These are phyloP conservation scores for Epinotia demarniana DNA, from an alignment of 2,888 invertebrate genomes.

Conservation along the genomic window DNA sequence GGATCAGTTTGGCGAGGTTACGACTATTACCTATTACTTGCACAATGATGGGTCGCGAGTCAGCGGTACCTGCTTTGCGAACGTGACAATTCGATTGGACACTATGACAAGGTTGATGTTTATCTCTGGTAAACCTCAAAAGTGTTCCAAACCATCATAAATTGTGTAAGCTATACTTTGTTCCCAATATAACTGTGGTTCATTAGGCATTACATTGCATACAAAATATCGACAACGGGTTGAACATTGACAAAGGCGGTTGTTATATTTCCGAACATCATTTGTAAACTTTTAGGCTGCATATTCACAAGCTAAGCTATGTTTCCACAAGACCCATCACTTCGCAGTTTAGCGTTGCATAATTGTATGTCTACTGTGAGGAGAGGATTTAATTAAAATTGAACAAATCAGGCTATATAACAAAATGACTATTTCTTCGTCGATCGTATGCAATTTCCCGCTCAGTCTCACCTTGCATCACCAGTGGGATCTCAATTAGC, in stretches of 20 bases:
- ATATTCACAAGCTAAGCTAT: background rate
- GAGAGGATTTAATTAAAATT: background rate
- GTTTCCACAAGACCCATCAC: no score
- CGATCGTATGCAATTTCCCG: background rate
- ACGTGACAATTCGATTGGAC: no score
- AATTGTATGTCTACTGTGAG: background rate
- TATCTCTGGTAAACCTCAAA: no score
- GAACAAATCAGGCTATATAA: background rate
- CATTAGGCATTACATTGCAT: slow-evolving; percentile 1
- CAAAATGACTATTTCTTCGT: background rate
- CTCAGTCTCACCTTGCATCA: background rate
- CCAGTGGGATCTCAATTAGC: background rate
- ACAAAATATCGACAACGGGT: slow-evolving; percentile 8
- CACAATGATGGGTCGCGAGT: no score
- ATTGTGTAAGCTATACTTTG: no score
- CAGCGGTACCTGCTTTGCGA: no score
- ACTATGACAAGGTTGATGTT: no score
- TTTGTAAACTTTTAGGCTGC: background rate
- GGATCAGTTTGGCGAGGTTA: background rate
- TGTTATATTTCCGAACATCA: slow-evolving; percentile 18
- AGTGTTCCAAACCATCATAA: no score
- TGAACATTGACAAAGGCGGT: slow-evolving; percentile 15
- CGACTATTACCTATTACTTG: background rate
- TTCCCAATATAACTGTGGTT: background rate
- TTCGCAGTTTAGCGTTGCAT: no score